Evolutionary conservation across 2,113 vertebrate genomes (phyloP), one percentile per base, ranked within the genome.

Genomic region (Oceanodroma tethys): DNA sequence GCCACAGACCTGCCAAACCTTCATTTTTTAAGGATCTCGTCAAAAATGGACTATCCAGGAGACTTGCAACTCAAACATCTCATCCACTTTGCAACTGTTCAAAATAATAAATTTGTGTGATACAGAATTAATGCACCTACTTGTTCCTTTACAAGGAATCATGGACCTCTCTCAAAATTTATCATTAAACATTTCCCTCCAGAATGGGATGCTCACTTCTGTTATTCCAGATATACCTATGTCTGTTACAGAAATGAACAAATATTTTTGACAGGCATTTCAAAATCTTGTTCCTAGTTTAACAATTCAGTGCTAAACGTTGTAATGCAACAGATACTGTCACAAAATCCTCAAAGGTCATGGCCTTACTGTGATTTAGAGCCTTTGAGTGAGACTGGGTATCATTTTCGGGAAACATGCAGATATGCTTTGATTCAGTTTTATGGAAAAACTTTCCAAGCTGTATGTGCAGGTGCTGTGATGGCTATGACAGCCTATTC

Each of bases 151-250:
- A 55, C 3, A 1, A 84, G 59, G 47, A 86, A 59, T 26, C 45
- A 38, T 0, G 0, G 43, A 67, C 4, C 1, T 29, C 16, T 80
- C 36, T 55, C 59, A 86, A 88, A 65, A 84, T 63, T 40, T n/a
- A 10, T 48, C 7, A 7, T 53, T 73, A 53, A 67, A 66, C 1
- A 3, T 81, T 71, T 81, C 32, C 23, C n/a, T 89, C n/a, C n/a
- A 65, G 43, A 68, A 74, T 48, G 21, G 27, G 26, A 52, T 67
- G 20, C 18, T 78, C 6, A 38, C 8, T 66, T 67, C 27, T 58
- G 32, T 60, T 88, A 48, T 63, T 86, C 56, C 29, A 91, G 66
- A 89, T 47, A 62, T 7, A 50, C 29, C 16, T 42, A 45, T 8
- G 4, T 19, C n/a, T 85, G 42, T 48, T 55, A 87, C 34, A 86